Evolutionary conservation across 1,140 invertebrate genomes (phyloP).

Genomic region (Latrodectus geometricus): DNA sequence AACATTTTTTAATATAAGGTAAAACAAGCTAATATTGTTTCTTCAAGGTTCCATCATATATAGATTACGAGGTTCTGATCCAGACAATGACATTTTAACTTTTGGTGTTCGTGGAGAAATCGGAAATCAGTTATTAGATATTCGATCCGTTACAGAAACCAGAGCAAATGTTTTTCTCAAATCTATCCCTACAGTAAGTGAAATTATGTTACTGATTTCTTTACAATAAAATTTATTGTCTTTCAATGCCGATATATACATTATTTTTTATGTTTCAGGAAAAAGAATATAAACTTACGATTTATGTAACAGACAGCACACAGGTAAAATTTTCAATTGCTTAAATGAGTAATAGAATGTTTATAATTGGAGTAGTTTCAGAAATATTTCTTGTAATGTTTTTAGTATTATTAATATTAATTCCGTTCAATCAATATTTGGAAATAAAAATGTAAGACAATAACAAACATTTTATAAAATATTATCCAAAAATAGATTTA

Average conservation of each 20-base stretch:
- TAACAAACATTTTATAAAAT: too few species aligned
- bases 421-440: too few species aligned
- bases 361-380: too few species aligned
- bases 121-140: slow-evolving; percentile 61
- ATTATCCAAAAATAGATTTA: too few species aligned
- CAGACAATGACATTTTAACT: slow-evolving; percentile 77
- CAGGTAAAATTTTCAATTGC: slow-evolving; percentile 35
- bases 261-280: slow-evolving; percentile 46
- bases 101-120: slow-evolving; percentile 60
- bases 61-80: slow-evolving; percentile 84
- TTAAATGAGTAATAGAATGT: too few species aligned
- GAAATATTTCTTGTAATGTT: too few species aligned
- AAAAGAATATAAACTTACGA: slow-evolving; percentile 64
- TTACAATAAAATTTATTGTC: too few species aligned
- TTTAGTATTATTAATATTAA: too few species aligned
- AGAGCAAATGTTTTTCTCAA: slow-evolving; percentile 65
- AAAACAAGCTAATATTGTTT: too few species aligned
- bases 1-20: too few species aligned
- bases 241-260: too few species aligned
- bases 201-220: not conserved
- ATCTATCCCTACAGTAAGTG: slow-evolving; percentile 60
- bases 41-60: slow-evolving; percentile 81
- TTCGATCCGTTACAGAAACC: slow-evolving; percentile 61
- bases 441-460: too few species aligned
- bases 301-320: slow-evolving; percentile 64